Evolutionary conservation across 2,888 invertebrate genomes (phyloP), one percentile per base, ranked within the genome.

Genomic region (Pteria penguin): DNA sequence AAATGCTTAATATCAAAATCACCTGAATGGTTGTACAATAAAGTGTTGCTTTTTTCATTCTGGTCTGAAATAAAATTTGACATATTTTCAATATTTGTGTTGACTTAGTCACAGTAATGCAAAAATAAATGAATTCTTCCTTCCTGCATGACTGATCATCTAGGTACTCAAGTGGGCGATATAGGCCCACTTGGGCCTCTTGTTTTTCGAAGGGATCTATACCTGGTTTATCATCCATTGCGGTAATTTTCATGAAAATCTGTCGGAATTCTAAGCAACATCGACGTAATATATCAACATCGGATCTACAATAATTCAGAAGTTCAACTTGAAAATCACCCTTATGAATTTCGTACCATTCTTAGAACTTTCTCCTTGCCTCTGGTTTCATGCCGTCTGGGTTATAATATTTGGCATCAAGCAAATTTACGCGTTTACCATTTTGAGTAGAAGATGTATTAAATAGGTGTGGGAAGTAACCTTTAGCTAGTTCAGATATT

Each of bases 301-400:
- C 66, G n/a, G 54, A 63, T 4, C 26, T 29, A 66, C 85, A 86
- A 54, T 86, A 86, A 22, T 74, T 72, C 8, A 52, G 32, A 11
- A 84, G 66, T 52, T 84, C 82, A 11, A 75, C 57, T 55, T 73
- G 27, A 63, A 84, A 81, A 71, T 84, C 58, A 61, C 83, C 84
- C 4, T 45, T 32, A 5, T 72, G 55, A 18, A 29, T 24, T n/a
- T n/a, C 22, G 33, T 78, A 61, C 80, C 82, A 80, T 61, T 33
- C 55, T 32, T 72, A 11, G n/a, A 82, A 80, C n/a, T 69, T 60
- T 22, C 60, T 61, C 29, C 80, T 55, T 14, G 72, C 81, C 24
- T 67, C 36, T 2, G 24, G n/a, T 5, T 61, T 58, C 81, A 81
- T 81, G 57, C 61, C 58, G 57, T 76, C 78, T 8, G 78, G 82